Evolutionary conservation across 2,888 invertebrate genomes (phyloP).

Genomic region (Celastrina argiolus): DNA sequence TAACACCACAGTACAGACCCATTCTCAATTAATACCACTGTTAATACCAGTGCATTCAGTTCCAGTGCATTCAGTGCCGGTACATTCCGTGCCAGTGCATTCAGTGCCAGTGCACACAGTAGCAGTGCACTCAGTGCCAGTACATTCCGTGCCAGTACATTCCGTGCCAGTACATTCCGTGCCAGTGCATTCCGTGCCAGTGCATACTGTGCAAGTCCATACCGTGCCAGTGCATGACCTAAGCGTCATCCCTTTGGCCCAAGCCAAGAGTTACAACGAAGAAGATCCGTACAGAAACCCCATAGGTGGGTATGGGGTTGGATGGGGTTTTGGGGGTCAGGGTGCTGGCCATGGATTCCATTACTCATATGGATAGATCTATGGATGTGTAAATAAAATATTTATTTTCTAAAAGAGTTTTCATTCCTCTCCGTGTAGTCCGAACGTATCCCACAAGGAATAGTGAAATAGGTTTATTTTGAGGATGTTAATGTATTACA

Average conservation of each 20-base stretch:
- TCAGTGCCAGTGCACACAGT: slow-evolving; percentile 48
- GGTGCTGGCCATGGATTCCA: slow-evolving; percentile 65
- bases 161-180: slow-evolving; percentile 48
- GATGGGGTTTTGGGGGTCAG: slow-evolving; percentile 60
- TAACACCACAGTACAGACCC: slow-evolving; percentile 30
- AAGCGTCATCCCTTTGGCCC: slow-evolving; percentile 55
- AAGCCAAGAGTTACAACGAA: slow-evolving; percentile 38
- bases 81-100: slow-evolving; percentile 45
- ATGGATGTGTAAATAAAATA: slow-evolving; percentile 25
- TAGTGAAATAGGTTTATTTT: no score
- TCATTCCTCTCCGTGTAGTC: background rate
- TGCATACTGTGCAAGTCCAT: background rate
- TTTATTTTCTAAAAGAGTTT: slow-evolving; percentile 13
- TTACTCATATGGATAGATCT: slow-evolving; percentile 52
- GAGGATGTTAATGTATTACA: no score
- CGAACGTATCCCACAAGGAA: no score
- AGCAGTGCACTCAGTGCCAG: slow-evolving; percentile 49
- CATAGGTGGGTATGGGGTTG: slow-evolving; percentile 62
- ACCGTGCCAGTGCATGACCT: slow-evolving; percentile 54
- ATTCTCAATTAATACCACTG: slow-evolving; percentile 50
- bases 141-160: slow-evolving; percentile 51
- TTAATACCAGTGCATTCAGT: slow-evolving; percentile 44
- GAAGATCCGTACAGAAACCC: slow-evolving; percentile 53
- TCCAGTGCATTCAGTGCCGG: no score
- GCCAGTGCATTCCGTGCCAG: slow-evolving; percentile 41